These are phyloP conservation scores for Mystacides longicornis DNA, from an alignment of 2,888 invertebrate genomes.

Conservation along the genomic window DNA sequence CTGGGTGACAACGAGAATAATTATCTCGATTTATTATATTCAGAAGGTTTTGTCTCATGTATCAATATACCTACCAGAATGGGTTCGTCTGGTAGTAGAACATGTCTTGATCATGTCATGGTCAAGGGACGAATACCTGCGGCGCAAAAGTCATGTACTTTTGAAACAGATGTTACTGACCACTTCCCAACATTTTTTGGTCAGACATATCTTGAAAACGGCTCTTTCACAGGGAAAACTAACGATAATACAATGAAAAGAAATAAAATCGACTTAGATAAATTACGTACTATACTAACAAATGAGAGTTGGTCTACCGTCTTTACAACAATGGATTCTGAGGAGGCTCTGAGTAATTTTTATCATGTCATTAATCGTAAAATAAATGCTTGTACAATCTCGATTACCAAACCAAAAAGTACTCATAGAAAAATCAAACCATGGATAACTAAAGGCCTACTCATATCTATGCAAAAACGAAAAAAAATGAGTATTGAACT, in stretches of 20 bases:
- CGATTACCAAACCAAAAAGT: neutral
- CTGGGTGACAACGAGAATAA: neutral
- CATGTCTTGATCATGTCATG: neutral
- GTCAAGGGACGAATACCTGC: neutral
- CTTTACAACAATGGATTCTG: neutral
- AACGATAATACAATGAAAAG: neutral
- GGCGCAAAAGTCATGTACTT: neutral
- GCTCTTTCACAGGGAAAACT: too few species aligned
- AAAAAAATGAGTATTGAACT: neutral
- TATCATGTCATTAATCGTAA: neutral
- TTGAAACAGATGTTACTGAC: neutral
- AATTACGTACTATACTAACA: neutral
- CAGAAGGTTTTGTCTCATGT: neutral
- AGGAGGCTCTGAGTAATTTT: neutral
- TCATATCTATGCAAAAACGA: neutral
- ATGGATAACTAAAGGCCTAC: neutral
- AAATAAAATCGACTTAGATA: neutral
- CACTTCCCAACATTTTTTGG: neutral
- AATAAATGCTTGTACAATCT: neutral
- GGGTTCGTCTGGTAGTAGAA: neutral
- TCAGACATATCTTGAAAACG: neutral
- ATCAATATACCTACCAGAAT: neutral
- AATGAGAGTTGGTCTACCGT: neutral
- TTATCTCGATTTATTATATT: neutral
- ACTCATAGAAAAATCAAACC: neutral